Base-by-base conservation (phyloP, 2,797 vertebrate genomes). In the Chaetodon trifasciatus region DNA sequence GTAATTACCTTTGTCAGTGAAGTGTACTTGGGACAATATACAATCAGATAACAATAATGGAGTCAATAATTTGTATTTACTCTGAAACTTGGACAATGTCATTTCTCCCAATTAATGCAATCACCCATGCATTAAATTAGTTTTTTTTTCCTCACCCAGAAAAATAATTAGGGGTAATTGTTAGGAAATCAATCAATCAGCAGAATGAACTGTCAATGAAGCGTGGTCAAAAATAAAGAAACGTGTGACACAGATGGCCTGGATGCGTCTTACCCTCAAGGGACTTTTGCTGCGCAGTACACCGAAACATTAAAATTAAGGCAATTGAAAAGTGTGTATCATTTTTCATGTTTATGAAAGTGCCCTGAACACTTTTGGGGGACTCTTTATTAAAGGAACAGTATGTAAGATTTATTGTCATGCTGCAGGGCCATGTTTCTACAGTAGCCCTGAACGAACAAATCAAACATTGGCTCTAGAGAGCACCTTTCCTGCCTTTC, bases 1-100 rank as follows among this genome's bases (percentile, higher is more conserved):
- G 88, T 95, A 96, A 96, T 96, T 96, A 93, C 82, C 89, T 95
- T 94, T 94, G 94, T 94, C 95, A 95, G 89, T 94, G 89, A 94
- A 94, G 93, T 94, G 93, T 93, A 92, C 91, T 94, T 94, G 92
- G 92, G 89, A 94, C 93, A 95, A 93, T 93, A 96, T 93, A 92
- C 87, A 95, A 95, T 95, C 93, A 95, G 92, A 96, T 94, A 93
- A 93, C 90, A 95, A 94, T 95, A 94, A 96, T 94, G 89, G 94
- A 95, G 93, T 95, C 93, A 95, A 95, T 96, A 93, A 96, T 95
- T 96, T 95, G 89, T 94, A 95, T 96, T 95, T 95, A 94, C 93
- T 94, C 93, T 94, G 87, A 93, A 95, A 95, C 93, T 94, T 95
- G 95, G 96, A 96, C 96, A 96, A 95, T 95, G 95, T 94, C 81